Percentiles rank a stretch among this genome's conserved stretches.
Conservation (phyloP, 1,140 invertebrate genomes). For the Lucilia cuprina region DNA sequence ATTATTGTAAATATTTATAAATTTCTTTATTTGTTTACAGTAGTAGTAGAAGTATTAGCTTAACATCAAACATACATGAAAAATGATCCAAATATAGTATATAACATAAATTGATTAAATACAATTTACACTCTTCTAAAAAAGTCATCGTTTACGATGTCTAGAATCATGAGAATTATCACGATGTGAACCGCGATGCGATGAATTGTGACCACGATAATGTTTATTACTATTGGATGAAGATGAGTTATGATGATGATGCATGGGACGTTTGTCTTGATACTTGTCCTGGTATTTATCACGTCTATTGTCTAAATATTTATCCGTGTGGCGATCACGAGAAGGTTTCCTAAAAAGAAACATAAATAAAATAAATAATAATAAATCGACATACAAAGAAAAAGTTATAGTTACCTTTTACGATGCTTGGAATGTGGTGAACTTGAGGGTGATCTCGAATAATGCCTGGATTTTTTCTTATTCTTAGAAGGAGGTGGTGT, state of each 20-base stretch:
- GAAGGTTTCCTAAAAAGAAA: conserved; percentile 40
- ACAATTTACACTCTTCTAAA: background rate
- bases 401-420: conserved; percentile 47
- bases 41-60: background rate
- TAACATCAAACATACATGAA: background rate
- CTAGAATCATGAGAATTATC: conserved; percentile 49
- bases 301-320: conserved; percentile 47
- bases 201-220: conserved; percentile 35
- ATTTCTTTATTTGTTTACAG: background rate
- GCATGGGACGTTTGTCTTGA: conserved; percentile 39
- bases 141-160: conserved; percentile 47
- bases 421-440: conserved; percentile 60
- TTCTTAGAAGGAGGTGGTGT: conserved; percentile 50
- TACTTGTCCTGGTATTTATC: conserved; percentile 50
- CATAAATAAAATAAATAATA: background rate
- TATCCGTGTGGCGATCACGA: conserved; percentile 51
- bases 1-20: background rate
- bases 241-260: conserved; percentile 15
- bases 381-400: background rate
- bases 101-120: background rate
- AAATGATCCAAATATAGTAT: background rate
- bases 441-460: conserved; percentile 55
- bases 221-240: conserved; percentile 41
- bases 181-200: conserved; percentile 43
- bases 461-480: conserved; percentile 60